Evolutionary conservation across 2,113 vertebrate species (phyloP), one percentile per base, ranked within the genome.

Genomic region (Merops nubicus): DNA sequence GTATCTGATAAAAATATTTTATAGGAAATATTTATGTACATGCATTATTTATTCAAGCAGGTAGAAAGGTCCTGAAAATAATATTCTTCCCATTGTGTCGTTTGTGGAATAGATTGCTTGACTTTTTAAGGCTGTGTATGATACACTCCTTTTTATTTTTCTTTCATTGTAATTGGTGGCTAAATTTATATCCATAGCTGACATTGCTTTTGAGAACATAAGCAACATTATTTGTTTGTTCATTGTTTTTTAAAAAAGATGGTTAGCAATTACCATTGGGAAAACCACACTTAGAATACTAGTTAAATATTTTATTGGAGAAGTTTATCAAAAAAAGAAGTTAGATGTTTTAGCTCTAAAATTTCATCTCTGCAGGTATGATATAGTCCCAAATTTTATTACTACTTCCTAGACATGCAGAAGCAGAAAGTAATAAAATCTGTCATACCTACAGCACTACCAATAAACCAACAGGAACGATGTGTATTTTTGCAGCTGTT

Each of bases 401-500:
- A 50, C 72, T 19, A 8, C 21, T 74, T 81, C 38, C 12, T 82
- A 26, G 22, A 38, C 68, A 36, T 51, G 75, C 22, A 38, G 65
- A 85, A 69, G 36, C 59, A 84, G 62, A 92, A 40, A 43, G 31
- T 79, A 80, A 77, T 54, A 72, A 56, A 92, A 88, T 73, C 80
- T 89, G 74, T 85, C 77, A 56, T 59, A 42, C 50, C 62, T 91
- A 45, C 23, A 88, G 40, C 21, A 22, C 28, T 70, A 53, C 73
- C 51, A 85, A 19, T 92, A 83, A 92, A 92, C 42, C 65, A 84
- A 75, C 38, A 79, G 33, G 26, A 77, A 78, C 86, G 0, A 53
- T 93, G 40, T 92, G 6, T 97, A 21, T 97, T 91, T 96, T 94
- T 93, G 76, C 97, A 99, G 99, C 98, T 99, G 97, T 90, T 99